phyloP scores from a whole-genome alignment of 1,140 invertebrate species.

The Steinernema feltiae region DNA sequence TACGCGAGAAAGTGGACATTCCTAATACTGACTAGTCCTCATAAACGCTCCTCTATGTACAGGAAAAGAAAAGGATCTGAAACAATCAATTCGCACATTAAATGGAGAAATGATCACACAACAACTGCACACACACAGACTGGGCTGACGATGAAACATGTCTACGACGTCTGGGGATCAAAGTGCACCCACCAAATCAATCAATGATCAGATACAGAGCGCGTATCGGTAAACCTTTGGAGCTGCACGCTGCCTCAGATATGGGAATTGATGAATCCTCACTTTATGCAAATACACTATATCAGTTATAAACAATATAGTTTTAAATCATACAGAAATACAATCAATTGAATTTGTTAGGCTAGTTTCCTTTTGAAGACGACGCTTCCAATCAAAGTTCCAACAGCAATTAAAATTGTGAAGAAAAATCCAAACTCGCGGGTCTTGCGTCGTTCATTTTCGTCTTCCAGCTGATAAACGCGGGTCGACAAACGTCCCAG shows the following conservation, averaged over 20 bases:
- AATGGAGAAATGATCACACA: neutral
- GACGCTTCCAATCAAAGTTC: neutral
- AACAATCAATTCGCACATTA: too few species aligned
- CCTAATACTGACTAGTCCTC: too few species aligned
- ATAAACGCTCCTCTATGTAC: too few species aligned
- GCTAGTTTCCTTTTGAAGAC: slow-evolving; percentile 3
- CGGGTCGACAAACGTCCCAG: slow-evolving; percentile 34
- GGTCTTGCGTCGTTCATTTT: slow-evolving; percentile 22
- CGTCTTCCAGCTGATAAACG: slow-evolving; percentile 43
- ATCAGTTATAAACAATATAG: neutral
- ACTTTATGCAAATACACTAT: neutral
- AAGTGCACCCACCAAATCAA: neutral
- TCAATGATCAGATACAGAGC: neutral
- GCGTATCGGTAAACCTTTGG: neutral
- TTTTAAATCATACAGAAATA: neutral
- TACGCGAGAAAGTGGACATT: neutral
- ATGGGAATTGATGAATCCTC: neutral
- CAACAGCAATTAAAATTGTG: neutral
- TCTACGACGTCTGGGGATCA: neutral
- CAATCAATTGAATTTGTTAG: neutral
- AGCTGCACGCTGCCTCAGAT: neutral
- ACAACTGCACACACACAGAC: neutral
- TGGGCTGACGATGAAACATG: neutral
- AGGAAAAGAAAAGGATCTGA: too few species aligned
- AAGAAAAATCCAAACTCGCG: slow-evolving; percentile 26